A percentile compares a stretch with the other conserved stretches of the same genome.
These are phyloP conservation scores for Rallus crepitans DNA, from an alignment of 2,797 vertebrate species.

Conservation along the genomic window DNA sequence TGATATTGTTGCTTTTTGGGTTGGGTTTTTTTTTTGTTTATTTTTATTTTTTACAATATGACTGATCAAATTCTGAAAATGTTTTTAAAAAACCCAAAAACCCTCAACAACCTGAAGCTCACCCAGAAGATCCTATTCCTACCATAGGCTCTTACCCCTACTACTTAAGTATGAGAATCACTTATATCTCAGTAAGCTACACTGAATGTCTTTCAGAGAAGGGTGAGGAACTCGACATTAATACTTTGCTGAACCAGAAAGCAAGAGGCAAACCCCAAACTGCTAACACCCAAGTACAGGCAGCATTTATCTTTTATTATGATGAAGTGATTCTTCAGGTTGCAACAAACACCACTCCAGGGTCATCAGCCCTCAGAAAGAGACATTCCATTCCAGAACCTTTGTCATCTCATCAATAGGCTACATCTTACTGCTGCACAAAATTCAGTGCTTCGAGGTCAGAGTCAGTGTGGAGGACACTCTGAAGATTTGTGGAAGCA, in stretches of 20 bases:
- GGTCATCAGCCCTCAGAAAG: not conserved
- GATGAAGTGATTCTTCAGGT: not conserved
- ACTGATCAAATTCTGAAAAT: not conserved
- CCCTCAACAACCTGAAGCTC: not conserved
- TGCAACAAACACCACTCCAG: not conserved
- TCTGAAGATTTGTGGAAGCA: slow-evolving; percentile 98
- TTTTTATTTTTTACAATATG: not conserved
- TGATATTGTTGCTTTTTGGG: not conserved
- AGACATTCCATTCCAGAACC: not conserved
- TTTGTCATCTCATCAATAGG: not conserved
- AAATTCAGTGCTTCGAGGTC: slow-evolving; percentile 91
- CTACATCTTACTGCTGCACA: not conserved
- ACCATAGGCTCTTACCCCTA: not conserved
- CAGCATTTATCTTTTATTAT: not conserved
- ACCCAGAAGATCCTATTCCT: not conserved
- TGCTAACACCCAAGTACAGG: not conserved
- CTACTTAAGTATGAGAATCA: not conserved
- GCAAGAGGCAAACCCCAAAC: not conserved
- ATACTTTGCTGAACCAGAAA: not conserved
- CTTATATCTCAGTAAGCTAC: not conserved
- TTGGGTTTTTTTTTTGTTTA: no score
- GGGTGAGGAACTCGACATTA: not conserved
- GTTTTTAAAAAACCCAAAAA: not conserved
- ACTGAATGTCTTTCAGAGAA: not conserved
- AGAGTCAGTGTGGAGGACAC: slow-evolving; percentile 95